Base-by-base conservation (phyloP, 2,113 vertebrate species). In the Rhynchomys soricoides region DNA sequence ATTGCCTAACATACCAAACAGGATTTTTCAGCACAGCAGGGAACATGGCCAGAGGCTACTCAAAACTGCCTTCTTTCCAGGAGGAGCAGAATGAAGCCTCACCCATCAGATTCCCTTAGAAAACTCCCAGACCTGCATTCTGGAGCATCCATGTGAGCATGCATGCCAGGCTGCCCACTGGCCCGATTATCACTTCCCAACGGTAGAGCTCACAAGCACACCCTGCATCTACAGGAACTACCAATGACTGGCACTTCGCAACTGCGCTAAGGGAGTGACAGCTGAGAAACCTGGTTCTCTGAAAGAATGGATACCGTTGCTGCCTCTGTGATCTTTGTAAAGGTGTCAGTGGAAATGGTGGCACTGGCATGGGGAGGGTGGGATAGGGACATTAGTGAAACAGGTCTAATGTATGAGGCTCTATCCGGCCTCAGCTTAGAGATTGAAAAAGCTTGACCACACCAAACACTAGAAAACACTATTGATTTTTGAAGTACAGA, bases 301-400 rank as follows among this genome's bases (percentile, higher is more conserved):
- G 6, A 40, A 64, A 73, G 7, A 64, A 12, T 34, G 13, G 11
- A 86, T 43, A 0, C 77, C 57, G 11, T 43, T 59, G 29, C 11
- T 50, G 12, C 50, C 45, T 22, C 34, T 75, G 24, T 81, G 48
- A 9, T 37, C 57, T 93, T 82, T 50, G 68, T 81, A n/a, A 89
- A 90, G 16, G 19, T 16, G 34, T 90, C 6, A 24, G 0, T 15
- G 21, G 6, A 5, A 21, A 3, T 88, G 5, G 29, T 29, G 62
- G 29, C 64, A 31, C n/a, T n/a, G n/a, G n/a, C n/a, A n/a, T n/a
- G 0, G 2, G 15, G 10, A 3, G 21, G 24, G 15, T 17, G 15
- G 10, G 12, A 11, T 12, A 92, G 37, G 5, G 59, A 86, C 34
- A 3, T 29, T 22, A 55, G 9, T 43, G 4, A 29, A 77, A 37